Percentiles rank a stretch among this genome's conserved stretches.
phyloP scores from a whole-genome alignment of 2,888 invertebrate genomes.

The Drosophila seclusa region DNA sequence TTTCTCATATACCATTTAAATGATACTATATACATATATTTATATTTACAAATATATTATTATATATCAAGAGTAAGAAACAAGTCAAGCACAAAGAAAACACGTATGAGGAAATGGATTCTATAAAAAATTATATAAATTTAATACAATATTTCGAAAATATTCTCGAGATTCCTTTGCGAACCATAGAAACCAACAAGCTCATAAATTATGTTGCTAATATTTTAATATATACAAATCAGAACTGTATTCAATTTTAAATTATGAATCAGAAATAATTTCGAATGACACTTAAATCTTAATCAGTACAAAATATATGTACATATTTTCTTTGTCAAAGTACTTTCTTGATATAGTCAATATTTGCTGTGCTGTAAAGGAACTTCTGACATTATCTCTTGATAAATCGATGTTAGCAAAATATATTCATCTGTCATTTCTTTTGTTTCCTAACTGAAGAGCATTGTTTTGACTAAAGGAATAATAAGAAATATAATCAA shows the following conservation, averaged over 20 bases:
- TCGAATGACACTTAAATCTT: background rate
- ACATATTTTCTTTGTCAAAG: background rate
- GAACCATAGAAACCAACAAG: background rate
- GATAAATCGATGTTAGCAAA: background rate
- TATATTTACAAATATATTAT: background rate
- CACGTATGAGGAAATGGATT: background rate
- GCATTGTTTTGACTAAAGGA: background rate
- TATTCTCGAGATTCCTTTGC: background rate
- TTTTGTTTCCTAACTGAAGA: conserved; percentile 8
- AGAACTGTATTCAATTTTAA: background rate
- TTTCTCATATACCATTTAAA: background rate
- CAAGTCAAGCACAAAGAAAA: background rate
- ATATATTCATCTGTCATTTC: background rate
- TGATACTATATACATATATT: no score
- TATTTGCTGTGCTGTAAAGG: background rate
- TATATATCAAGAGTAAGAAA: background rate
- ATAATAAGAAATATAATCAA: background rate
- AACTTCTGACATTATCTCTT: background rate
- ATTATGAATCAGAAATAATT: background rate
- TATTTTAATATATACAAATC: background rate
- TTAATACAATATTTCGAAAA: background rate
- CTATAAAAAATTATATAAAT: background rate
- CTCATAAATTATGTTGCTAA: background rate
- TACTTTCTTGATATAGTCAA: no score
- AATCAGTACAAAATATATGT: background rate